A percentile compares a stretch with the other conserved stretches of the same genome.
phyloP scores from a whole-genome alignment of 53 echinoderm and acorn worm genomes.

The Apostichopus leukothele region DNA sequence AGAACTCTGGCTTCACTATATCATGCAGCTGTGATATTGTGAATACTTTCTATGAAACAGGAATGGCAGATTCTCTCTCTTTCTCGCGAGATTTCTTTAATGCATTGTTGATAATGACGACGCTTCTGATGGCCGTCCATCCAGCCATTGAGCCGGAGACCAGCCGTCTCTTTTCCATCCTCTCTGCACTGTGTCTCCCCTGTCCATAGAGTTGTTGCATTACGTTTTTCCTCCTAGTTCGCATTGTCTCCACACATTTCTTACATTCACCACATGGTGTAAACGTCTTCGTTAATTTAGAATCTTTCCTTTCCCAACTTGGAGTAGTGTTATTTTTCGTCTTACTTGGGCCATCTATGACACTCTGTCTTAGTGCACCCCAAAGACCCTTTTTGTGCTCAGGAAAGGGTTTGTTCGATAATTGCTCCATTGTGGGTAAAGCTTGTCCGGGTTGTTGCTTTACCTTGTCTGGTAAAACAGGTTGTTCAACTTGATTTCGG shows the following conservation, averaged over 20 bases:
- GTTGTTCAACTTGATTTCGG: neutral
- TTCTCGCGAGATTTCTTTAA: conserved; percentile 11
- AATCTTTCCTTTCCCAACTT: neutral
- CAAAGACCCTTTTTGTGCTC: neutral
- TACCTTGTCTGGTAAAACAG: neutral
- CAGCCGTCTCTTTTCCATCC: conserved; percentile 53
- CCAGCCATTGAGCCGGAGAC: conserved; percentile 20
- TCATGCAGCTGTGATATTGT: too few species aligned
- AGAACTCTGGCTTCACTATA: too few species aligned
- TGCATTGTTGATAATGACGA: conserved; percentile 24
- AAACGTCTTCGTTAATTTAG: neutral
- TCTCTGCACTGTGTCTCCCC: conserved; percentile 52
- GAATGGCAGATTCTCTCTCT: neutral
- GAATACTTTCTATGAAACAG: neutral
- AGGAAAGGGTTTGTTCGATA: neutral
- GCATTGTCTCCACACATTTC: neutral
- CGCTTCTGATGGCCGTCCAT: conserved; percentile 26
- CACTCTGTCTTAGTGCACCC: neutral
- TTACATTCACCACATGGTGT: conserved; percentile 9
- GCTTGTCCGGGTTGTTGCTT: neutral
- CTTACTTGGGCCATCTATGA: neutral
- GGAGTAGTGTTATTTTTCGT: neutral
- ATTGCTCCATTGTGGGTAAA: neutral
- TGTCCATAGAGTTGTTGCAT: conserved; percentile 50
- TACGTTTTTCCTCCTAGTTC: neutral